Conservation (phyloP, 2,797 vertebrate species). For the Gila robusta region DNA sequence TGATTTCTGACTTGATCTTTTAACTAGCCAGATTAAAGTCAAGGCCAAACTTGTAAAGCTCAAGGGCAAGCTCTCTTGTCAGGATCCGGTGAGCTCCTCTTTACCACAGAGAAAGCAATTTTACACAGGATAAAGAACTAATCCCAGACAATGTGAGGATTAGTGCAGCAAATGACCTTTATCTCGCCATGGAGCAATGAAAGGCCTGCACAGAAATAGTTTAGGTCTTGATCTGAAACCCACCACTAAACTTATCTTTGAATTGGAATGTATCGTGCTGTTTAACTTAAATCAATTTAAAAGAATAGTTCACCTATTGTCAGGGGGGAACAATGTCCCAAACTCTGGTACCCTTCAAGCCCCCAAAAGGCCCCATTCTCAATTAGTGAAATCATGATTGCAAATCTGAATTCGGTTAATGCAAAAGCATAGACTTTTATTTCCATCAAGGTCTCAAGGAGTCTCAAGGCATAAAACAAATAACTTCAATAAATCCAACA, state of each 20-base stretch:
- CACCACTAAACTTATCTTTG: neutral
- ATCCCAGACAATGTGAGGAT: constrained; percentile 60
- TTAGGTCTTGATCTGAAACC: constrained; percentile 42
- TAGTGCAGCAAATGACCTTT: constrained; percentile 55
- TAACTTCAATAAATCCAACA: neutral
- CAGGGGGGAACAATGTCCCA: neutral
- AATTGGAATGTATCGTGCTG: neutral
- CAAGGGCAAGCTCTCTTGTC: constrained; percentile 47
- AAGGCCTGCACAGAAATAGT: constrained; percentile 34
- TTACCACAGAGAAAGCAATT: constrained; percentile 59
- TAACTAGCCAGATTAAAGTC: constrained; percentile 49
- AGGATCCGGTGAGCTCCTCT: constrained; percentile 51
- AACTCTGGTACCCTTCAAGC: neutral
- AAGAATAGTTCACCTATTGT: neutral
- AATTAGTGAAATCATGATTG: neutral
- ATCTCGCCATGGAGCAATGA: constrained; percentile 37
- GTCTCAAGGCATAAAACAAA: neutral
- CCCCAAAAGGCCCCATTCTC: neutral
- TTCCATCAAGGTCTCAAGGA: neutral
- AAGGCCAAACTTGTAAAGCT: constrained; percentile 53
- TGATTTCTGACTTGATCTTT: constrained; percentile 38
- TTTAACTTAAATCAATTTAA: constrained; percentile 15
- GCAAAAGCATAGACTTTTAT: neutral
- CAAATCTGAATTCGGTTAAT: neutral
- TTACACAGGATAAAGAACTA: constrained; percentile 60